A percentile compares a stretch with the other conserved stretches of the same genome.
phyloP scores from a whole-genome alignment of 2,797 vertebrate genomes.

The Enteromius anoplus region DNA sequence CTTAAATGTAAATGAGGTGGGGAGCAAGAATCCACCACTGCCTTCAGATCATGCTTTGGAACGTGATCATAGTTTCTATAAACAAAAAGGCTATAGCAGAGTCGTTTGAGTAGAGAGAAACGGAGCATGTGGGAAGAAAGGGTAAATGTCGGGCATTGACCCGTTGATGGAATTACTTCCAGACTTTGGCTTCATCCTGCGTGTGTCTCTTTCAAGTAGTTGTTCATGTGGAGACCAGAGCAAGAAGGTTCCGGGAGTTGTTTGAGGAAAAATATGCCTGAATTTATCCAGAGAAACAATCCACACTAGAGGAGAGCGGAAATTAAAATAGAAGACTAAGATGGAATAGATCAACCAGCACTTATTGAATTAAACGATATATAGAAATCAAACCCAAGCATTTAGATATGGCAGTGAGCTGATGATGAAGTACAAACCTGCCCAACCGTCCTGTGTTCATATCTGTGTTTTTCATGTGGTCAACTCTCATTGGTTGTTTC shows the following conservation, averaged over 20 bases:
- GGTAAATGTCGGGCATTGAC: conserved; percentile 57
- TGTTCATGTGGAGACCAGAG: conserved; percentile 24
- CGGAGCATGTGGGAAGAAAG: conserved; percentile 24
- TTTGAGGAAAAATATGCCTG: conserved; percentile 11
- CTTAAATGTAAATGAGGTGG: conserved; percentile 10
- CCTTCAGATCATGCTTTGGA: not conserved
- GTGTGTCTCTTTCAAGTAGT: conserved; percentile 39
- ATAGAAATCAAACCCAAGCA: not conserved
- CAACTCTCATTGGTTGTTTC: not conserved
- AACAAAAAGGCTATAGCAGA: conserved; percentile 4
- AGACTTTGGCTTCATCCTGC: conserved; percentile 57
- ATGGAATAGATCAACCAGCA: too few species aligned
- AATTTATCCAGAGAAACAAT: conserved; percentile 16
- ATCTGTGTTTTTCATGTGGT: not conserved
- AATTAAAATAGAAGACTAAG: conserved; percentile 35
- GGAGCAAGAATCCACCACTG: not conserved
- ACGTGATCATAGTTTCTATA: conserved; percentile 4
- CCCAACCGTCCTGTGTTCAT: not conserved
- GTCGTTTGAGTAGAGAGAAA: conserved; percentile 3
- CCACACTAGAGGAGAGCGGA: not conserved
- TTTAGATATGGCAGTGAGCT: not conserved
- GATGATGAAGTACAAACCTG: not conserved
- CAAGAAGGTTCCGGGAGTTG: not conserved
- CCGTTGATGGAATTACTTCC: conserved; percentile 67
- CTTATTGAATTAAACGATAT: not conserved